A percentile compares a stretch with the other conserved stretches of the same genome.
These are phyloP conservation scores for Spisula solida DNA, from an alignment of 2,888 invertebrate species.

Conservation along the genomic window DNA sequence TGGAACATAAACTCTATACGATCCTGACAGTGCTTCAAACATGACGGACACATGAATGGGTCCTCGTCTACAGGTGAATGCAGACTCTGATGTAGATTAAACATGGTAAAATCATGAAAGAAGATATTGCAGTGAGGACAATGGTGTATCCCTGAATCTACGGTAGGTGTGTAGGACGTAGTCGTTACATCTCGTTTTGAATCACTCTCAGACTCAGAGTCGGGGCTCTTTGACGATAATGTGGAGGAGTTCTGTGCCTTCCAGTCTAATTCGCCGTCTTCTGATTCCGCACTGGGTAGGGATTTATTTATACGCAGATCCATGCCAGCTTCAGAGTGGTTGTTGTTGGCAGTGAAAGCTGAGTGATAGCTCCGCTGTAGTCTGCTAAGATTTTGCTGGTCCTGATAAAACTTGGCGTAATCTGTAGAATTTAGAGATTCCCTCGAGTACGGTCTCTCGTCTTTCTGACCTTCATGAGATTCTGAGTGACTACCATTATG, in stretches of 20 bases:
- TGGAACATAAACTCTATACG: conserved; percentile 85
- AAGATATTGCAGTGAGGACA: conserved; percentile 84
- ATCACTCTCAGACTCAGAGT: conserved; percentile 81
- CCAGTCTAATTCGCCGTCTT: conserved; percentile 74
- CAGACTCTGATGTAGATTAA: conserved; percentile 83
- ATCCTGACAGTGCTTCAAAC: conserved; percentile 83
- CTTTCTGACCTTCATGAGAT: conserved; percentile 60
- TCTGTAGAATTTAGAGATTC: conserved; percentile 50
- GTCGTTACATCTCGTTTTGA: conserved; percentile 83
- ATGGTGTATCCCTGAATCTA: conserved; percentile 83
- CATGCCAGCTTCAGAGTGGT: conserved; percentile 75
- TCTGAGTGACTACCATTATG: conserved; percentile 43
- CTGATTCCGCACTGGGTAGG: conserved; percentile 78
- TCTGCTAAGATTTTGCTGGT: conserved; percentile 66
- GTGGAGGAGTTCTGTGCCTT: conserved; percentile 72
- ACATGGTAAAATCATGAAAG: conserved; percentile 85
- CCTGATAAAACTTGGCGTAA: conserved; percentile 62
- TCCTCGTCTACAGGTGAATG: conserved; percentile 83
- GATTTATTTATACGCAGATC: conserved; percentile 83
- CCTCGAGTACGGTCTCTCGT: conserved; percentile 59
- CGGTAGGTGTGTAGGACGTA: conserved; percentile 80
- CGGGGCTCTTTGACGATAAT: conserved; percentile 74
- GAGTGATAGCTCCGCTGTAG: conserved; percentile 69
- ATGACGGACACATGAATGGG: conserved; percentile 83
- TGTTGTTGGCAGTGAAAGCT: conserved; percentile 44